Evolutionary conservation across 1,140 invertebrate genomes (phyloP).

Genomic region (honey bee (Apis mellifera)): Amel_HAv3.1 CM009933.2:10953001-10953500

Average conservation of each 20-base stretch:
- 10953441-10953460: constrained; percentile 77
- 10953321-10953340: too few species aligned
- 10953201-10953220: too few species aligned
- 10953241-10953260: not conserved
- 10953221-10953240: not conserved
- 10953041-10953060: constrained; percentile 69
- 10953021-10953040: constrained; percentile 70
- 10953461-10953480: constrained; percentile 59
- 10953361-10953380: not conserved
- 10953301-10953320: constrained; percentile 21
- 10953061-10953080: constrained; percentile 49
- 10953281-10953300: constrained; percentile 19
- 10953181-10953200: too few species aligned
- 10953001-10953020: not conserved
- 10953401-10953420: constrained; percentile 70
- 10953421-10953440: constrained; percentile 72
- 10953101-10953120: constrained; percentile 39
- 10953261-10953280: not conserved
- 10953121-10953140: not conserved
- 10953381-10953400: constrained; percentile 62
- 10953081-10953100: constrained; percentile 36
- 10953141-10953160: too few species aligned
- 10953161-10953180: too few species aligned
- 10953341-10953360: constrained; percentile 21
- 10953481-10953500: constrained; percentile 71